A percentile compares a stretch with the other conserved stretches of the same genome.
Evolutionary conservation across 2,888 invertebrate species (phyloP).

Genomic region (Apeira syringaria): DNA sequence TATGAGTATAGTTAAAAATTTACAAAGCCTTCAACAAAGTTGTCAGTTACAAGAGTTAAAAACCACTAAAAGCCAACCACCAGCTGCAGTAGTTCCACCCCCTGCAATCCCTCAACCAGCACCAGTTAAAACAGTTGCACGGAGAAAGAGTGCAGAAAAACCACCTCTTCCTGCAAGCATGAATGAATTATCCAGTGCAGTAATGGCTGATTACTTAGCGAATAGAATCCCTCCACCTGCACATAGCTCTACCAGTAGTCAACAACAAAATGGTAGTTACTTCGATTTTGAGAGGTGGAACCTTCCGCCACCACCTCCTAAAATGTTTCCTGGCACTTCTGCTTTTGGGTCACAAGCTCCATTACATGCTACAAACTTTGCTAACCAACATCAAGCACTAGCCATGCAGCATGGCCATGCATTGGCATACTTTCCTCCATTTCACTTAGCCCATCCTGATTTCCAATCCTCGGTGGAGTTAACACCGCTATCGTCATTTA

Average conservation of each 20-base stretch:
- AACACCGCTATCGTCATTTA: conserved; percentile 83
- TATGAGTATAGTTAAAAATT: conserved; percentile 90
- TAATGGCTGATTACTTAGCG: conserved; percentile 81
- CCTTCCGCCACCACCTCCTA: conserved; percentile 86
- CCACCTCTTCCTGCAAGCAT: conserved; percentile 67
- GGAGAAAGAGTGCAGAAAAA: conserved; percentile 86
- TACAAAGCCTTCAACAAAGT: conserved; percentile 85
- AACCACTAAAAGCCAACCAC: conserved; percentile 65
- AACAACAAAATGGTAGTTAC: conserved; percentile 87
- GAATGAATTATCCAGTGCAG: conserved; percentile 80
- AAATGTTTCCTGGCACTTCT: conserved; percentile 86
- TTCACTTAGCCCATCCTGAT: conserved; percentile 88
- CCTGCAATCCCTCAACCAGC: conserved; percentile 34
- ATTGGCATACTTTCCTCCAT: conserved; percentile 90
- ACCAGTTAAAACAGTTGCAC: conserved; percentile 54
- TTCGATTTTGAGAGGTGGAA: conserved; percentile 94
- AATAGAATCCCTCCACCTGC: conserved; percentile 89
- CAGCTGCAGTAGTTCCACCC: conserved; percentile 29
- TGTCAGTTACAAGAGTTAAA: conserved; percentile 84
- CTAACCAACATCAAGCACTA: conserved; percentile 86
- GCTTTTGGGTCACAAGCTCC: conserved; percentile 84
- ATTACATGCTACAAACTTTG: conserved; percentile 79
- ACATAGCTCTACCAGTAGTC: conserved; percentile 85
- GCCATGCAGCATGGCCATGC: conserved; percentile 88
- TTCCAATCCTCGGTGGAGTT: conserved; percentile 87